phyloP scores from a whole-genome alignment of 2,797 vertebrate species.

The Hippoglossus hippoglossus region DNA sequence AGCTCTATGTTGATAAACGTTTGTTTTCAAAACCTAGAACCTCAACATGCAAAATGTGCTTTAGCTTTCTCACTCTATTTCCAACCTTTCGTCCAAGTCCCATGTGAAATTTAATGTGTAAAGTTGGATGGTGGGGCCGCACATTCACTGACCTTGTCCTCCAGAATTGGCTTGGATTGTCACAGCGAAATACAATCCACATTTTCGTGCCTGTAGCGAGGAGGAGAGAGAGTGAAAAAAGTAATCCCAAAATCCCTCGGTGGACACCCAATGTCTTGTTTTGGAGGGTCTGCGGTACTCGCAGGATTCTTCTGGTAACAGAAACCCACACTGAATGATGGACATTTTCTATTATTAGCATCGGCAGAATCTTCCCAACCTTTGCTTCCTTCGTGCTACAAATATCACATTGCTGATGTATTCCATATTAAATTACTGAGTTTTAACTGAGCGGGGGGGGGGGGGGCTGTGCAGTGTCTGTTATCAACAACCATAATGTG shows the following conservation, averaged over 20 bases:
- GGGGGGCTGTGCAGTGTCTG: constrained; percentile 74
- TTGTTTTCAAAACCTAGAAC: too few relatives aligned
- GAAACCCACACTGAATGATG: constrained; percentile 82
- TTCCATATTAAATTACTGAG: constrained; percentile 86
- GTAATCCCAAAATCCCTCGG: constrained; percentile 77
- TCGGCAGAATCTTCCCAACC: constrained; percentile 83
- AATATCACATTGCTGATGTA: constrained; percentile 88
- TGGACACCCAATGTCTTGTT: constrained; percentile 80
- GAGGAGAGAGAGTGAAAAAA: constrained; percentile 67
- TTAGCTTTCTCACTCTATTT: too few relatives aligned
- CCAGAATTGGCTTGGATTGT: constrained; percentile 77
- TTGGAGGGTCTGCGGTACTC: constrained; percentile 78
- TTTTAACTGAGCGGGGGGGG: constrained; percentile 82
- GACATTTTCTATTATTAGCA: constrained; percentile 84
- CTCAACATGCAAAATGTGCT: too few relatives aligned
- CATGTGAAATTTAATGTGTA: constrained; percentile 41
- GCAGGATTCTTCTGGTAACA: constrained; percentile 86
- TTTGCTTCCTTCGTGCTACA: constrained; percentile 83
- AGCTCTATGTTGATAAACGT: background rate
- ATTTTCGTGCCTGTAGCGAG: constrained; percentile 68
- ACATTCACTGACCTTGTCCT: constrained; percentile 75
- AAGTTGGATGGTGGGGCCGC: constrained; percentile 38
- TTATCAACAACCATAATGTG: constrained; percentile 87
- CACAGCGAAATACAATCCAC: constrained; percentile 81
- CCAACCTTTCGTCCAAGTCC: constrained; percentile 16